A percentile compares a stretch with the other conserved stretches of the same genome.
Evolutionary conservation across 2,888 invertebrate species (phyloP).

Genomic region (Pimpla rufipes): DNA sequence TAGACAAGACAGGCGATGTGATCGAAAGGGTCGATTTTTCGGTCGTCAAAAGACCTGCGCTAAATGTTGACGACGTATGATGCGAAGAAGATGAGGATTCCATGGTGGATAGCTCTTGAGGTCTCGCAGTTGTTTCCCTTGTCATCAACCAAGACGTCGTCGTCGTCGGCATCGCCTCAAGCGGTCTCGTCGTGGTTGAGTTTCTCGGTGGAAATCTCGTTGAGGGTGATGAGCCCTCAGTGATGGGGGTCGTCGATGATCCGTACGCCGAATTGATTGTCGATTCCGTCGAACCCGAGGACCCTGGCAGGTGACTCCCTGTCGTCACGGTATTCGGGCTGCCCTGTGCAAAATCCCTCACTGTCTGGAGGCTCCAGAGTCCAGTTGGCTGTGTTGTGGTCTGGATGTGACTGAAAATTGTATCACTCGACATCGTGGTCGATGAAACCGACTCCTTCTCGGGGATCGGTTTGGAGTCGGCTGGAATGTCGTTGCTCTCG

Average conservation of each 20-base stretch:
- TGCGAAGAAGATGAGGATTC: constrained; percentile 44
- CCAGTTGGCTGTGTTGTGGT: constrained; percentile 73
- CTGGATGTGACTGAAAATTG: constrained; percentile 58
- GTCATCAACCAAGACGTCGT: constrained; percentile 50
- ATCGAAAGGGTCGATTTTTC: constrained; percentile 62
- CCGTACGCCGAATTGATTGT: constrained; percentile 37
- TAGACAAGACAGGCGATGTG: constrained; percentile 69
- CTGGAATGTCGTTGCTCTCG: constrained; percentile 83
- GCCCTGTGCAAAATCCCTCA: constrained; percentile 85
- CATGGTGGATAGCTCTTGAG: constrained; percentile 41
- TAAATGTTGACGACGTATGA: constrained; percentile 76
- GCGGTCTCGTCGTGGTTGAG: constrained; percentile 73
- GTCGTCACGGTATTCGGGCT: constrained; percentile 54
- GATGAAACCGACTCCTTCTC: constrained; percentile 71
- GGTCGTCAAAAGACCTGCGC: constrained; percentile 66
- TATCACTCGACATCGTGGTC: constrained; percentile 10
- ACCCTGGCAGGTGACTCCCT: background rate
- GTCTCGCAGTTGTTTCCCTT: constrained; percentile 27
- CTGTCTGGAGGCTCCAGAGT: constrained; percentile 52
- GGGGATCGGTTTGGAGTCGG: constrained; percentile 77
- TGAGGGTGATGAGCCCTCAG: constrained; percentile 68
- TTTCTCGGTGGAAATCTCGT: constrained; percentile 84
- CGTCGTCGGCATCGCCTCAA: constrained; percentile 58
- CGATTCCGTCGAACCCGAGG: background rate
- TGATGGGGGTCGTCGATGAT: constrained; percentile 12